These are phyloP conservation scores for Coenonympha glycerion DNA, from an alignment of 2,888 invertebrate species.

Conservation along the genomic window DNA sequence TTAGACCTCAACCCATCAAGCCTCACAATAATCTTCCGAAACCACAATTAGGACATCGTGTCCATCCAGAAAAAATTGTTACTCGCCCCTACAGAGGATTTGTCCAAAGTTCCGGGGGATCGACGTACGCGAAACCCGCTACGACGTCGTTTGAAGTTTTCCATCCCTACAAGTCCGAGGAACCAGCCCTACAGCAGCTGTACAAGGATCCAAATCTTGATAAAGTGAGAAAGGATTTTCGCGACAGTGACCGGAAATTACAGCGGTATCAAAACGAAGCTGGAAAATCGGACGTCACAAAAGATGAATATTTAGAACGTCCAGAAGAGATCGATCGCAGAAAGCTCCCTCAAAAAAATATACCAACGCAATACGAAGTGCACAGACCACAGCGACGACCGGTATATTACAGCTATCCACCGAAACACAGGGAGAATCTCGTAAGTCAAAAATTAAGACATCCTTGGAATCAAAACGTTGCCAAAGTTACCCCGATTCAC, in stretches of 20 bases:
- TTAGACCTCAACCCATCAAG: slow-evolving; percentile 49
- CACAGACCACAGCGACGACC: slow-evolving; percentile 58
- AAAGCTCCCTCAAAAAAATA: slow-evolving; percentile 53
- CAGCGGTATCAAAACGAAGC: slow-evolving; percentile 56
- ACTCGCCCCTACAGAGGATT: slow-evolving; percentile 50
- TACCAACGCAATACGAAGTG: slow-evolving; percentile 54
- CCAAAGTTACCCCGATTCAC: slow-evolving; percentile 61
- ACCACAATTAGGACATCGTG: slow-evolving; percentile 53
- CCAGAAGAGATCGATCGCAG: slow-evolving; percentile 54
- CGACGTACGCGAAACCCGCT: slow-evolving; percentile 40
- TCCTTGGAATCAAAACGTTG: slow-evolving; percentile 61
- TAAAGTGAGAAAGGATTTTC: slow-evolving; percentile 54
- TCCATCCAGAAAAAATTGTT: slow-evolving; percentile 39
- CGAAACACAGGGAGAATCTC: slow-evolving; percentile 43
- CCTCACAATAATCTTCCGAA: slow-evolving; percentile 47
- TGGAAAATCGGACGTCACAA: slow-evolving; percentile 48
- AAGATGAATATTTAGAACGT: slow-evolving; percentile 58
- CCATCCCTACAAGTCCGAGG: slow-evolving; percentile 64
- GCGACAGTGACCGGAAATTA: slow-evolving; percentile 47
- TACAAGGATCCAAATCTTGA: slow-evolving; percentile 57
- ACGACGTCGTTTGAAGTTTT: slow-evolving; percentile 57
- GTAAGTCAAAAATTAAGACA: slow-evolving; percentile 60
- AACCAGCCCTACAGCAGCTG: slow-evolving; percentile 51
- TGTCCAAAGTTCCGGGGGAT: slow-evolving; percentile 38
- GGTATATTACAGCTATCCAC: slow-evolving; percentile 50